Percentiles rank a stretch among this genome's conserved stretches.
These are phyloP conservation scores for Pachyramphus minor DNA, from an alignment of 2,113 vertebrate genomes.

Conservation along the genomic window DNA sequence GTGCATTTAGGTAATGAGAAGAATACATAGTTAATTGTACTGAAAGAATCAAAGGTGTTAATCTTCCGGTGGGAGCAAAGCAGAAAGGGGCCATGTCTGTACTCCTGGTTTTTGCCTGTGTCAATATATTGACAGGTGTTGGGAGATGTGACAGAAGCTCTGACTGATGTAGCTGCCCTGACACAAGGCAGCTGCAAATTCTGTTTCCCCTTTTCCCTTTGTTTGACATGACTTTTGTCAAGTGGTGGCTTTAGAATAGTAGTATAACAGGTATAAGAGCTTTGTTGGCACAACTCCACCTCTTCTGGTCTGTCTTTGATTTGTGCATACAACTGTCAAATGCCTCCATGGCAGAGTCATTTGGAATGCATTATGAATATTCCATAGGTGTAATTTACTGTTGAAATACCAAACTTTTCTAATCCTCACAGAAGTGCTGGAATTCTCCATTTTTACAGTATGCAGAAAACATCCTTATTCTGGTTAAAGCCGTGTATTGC, in stretches of 20 bases:
- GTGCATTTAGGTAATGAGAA: not conserved
- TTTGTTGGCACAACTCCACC: not conserved
- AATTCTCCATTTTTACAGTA: not conserved
- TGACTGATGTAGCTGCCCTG: not conserved
- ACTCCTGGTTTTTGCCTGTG: not conserved
- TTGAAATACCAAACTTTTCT: not conserved
- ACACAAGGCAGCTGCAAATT: not conserved
- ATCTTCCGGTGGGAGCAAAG: not conserved
- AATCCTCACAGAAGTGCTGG: not conserved
- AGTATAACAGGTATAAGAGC: not conserved
- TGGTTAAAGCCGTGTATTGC: not conserved
- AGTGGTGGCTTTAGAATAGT: not conserved
- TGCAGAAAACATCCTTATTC: not conserved
- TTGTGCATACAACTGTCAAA: not conserved
- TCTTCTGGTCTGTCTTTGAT: not conserved
- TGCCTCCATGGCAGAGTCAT: not conserved
- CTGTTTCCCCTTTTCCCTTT: not conserved
- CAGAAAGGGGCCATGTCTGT: not conserved
- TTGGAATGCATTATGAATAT: not conserved
- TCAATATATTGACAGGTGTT: not conserved
- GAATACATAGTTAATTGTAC: not conserved
- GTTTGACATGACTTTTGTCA: not conserved
- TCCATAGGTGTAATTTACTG: not conserved
- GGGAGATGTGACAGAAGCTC: not conserved
- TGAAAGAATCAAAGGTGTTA: not conserved